These are phyloP conservation scores for Amblyornis subalaris DNA, from an alignment of 2,113 vertebrate species.

Conservation along the genomic window DNA sequence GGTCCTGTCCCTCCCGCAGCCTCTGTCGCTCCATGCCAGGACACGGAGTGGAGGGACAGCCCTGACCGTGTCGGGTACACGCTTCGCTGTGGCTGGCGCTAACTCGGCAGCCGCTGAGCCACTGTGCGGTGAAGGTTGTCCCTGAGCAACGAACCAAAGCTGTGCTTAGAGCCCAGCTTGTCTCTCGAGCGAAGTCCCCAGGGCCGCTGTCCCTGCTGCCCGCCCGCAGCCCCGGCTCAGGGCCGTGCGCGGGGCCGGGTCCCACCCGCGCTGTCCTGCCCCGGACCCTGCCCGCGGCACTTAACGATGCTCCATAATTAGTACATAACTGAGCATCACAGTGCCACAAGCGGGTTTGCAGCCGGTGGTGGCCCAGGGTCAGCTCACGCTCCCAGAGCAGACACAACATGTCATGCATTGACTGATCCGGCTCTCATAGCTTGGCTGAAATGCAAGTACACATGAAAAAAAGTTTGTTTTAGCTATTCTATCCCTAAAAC, in stretches of 20 bases:
- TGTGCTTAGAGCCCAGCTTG: background rate
- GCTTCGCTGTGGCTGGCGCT: rapidly evolving
- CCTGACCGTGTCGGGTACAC: rapidly evolving
- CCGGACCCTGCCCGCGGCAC: rapidly evolving
- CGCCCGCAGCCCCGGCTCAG: rapidly evolving
- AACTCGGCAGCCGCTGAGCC: rapidly evolving
- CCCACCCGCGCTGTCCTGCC: background rate
- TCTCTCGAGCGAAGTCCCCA: rapidly evolving
- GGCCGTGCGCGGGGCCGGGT: rapidly evolving
- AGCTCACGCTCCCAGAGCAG: background rate
- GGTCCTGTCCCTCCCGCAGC: background rate
- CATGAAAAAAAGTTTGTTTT: background rate
- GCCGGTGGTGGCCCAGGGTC: rapidly evolving
- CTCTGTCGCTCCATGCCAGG: background rate
- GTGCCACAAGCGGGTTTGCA: rapidly evolving
- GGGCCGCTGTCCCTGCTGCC: rapidly evolving
- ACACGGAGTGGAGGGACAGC: rapidly evolving
- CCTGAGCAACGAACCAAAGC: background rate
- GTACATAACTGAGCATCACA: rapidly evolving
- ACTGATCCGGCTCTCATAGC: background rate
- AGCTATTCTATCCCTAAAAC: background rate
- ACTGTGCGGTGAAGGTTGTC: rapidly evolving
- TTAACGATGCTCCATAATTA: rapidly evolving
- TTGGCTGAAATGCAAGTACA: background rate
- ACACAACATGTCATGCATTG: background rate